Evolutionary conservation across 2,113 vertebrate species (phyloP), one percentile per base, ranked within the genome.

Genomic region (Xiphorhynchus elegans): DNA sequence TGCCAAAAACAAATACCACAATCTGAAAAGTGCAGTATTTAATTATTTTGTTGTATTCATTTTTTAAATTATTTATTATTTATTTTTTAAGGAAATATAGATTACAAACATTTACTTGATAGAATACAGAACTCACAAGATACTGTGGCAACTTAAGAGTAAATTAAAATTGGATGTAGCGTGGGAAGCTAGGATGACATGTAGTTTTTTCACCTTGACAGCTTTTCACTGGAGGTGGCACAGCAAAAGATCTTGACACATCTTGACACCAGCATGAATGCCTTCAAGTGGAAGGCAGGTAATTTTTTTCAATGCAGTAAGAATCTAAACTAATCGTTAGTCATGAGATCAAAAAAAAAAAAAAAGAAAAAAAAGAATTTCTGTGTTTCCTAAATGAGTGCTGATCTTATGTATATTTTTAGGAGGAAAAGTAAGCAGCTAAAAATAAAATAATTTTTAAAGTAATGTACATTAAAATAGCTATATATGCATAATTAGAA

Each of bases 121-220:
- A 42, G 37, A 93, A 67, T 56, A 53, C 15, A 78, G 53, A 31
- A 69, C 46, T 88, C 46, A 17, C 31, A 93, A 94, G 60, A 39
- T 44, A 72, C 17, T 72, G 40, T 63, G 58, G 73, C 60, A 96
- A 49, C 72, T 95, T 75, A 93, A 94, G 79, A 76, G 69, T 86
- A 60, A 88, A 93, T 87, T 81, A 87, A 94, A 96, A 84, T 87
- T 95, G 64, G 44, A 72, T 75, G 28, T 66, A 75, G 69, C 0
- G 95, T 97, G 66, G 96, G 90, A 96, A 90, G 93, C 18, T 62
- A 69, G 86, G 74, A 95, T 94, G 95, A 95, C 77, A 86, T 5
- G 11, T 66, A 93, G 66, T 8, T 4, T 81, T 96, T 96, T 93
- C 74, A 81, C 83, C 88, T 95, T 95, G 95, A 96, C 95, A 97